A percentile compares a stretch with the other conserved stretches of the same genome.
These are phyloP conservation scores for Chromoteleia sp. DNA, from an alignment of 2,888 invertebrate species.

Conservation along the genomic window DNA sequence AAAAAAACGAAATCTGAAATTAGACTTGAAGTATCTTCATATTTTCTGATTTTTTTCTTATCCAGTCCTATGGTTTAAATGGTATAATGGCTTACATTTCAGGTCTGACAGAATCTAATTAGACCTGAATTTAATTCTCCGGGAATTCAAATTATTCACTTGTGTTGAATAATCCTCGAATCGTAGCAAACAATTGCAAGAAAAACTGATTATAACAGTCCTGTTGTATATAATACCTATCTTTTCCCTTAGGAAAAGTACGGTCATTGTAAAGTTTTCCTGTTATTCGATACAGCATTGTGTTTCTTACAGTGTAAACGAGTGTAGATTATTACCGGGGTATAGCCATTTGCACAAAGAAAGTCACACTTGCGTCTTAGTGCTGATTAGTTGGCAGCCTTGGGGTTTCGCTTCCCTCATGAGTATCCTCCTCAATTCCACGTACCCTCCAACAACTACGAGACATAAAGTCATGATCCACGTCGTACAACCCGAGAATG, in stretches of 20 bases:
- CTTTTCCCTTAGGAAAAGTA: background rate
- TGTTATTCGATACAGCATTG: conserved; percentile 44
- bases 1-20: too few species aligned
- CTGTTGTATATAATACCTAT: background rate
- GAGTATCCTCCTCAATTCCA: conserved; percentile 78
- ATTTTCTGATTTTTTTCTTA: too few species aligned
- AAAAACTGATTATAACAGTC: background rate
- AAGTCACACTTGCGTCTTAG: conserved; percentile 74
- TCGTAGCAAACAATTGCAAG: background rate
- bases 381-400: conserved; percentile 82
- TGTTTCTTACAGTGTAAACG: conserved; percentile 46
- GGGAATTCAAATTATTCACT: too few species aligned
- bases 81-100: too few species aligned
- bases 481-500: conserved; percentile 71
- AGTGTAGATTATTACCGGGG: conserved; percentile 51
- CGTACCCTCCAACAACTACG: conserved; percentile 74
- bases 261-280: conserved; percentile 34
- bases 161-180: too few species aligned
- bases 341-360: conserved; percentile 33
- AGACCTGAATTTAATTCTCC: too few species aligned
- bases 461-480: conserved; percentile 80
- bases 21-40: too few species aligned
- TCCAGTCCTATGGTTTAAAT: too few species aligned
- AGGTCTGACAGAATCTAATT: too few species aligned
- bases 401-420: conserved; percentile 78